A percentile compares a stretch with the other conserved stretches of the same genome.
These are phyloP conservation scores for Etheostoma perlongum DNA, from an alignment of 2,797 vertebrate genomes.

Conservation along the genomic window DNA sequence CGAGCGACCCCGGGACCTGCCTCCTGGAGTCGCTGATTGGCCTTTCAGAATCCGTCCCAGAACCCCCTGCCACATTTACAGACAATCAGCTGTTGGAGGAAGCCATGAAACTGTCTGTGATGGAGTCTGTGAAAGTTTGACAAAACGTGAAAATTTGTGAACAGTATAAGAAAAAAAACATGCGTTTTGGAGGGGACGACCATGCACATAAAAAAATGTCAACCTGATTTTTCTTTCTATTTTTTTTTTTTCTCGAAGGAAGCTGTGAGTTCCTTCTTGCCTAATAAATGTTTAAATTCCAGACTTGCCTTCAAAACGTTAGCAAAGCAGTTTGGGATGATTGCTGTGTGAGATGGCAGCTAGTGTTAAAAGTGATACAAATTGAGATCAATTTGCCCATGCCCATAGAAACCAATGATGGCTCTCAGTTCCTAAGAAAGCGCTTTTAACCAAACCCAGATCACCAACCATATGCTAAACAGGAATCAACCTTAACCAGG, in stretches of 20 bases:
- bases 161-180: constrained; percentile 58
- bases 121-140: constrained; percentile 94
- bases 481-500: constrained; percentile 65
- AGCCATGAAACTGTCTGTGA: constrained; percentile 91
- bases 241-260: constrained; percentile 63
- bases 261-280: constrained; percentile 82
- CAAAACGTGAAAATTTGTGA: constrained; percentile 41
- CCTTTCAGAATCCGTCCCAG: constrained; percentile 91
- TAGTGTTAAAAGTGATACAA: constrained; percentile 74
- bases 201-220: constrained; percentile 76
- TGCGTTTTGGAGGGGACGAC: constrained; percentile 60
- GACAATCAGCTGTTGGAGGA: constrained; percentile 97
- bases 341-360: constrained; percentile 84
- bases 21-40: constrained; percentile 95
- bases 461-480: constrained; percentile 67
- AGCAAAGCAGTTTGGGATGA: constrained; percentile 79
- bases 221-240: constrained; percentile 30
- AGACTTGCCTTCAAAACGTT: constrained; percentile 84
- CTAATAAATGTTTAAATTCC: constrained; percentile 78
- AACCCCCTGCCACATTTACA: constrained; percentile 90
- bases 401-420: constrained; percentile 73
- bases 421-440: constrained; percentile 80
- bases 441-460: constrained; percentile 76
- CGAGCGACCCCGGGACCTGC: constrained; percentile 88
- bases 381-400: constrained; percentile 64